phyloP scores from a whole-genome alignment of 2,113 vertebrate species.

The Psittacula cyanocephala region DNA sequence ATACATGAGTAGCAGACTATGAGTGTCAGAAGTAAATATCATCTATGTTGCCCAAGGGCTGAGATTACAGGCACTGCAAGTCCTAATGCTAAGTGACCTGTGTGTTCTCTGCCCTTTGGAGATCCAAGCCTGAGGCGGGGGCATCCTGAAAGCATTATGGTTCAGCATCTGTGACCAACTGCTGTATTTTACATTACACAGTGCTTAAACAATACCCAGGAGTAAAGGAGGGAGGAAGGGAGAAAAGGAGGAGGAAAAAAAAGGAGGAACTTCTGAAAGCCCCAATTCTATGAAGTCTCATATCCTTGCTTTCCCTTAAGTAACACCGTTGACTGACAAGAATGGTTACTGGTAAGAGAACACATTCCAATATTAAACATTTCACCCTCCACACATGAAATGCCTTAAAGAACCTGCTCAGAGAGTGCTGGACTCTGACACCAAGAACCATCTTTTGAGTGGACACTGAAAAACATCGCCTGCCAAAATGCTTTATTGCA shows the following conservation, averaged over 20 bases:
- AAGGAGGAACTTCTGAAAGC: background rate
- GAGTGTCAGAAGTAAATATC: background rate
- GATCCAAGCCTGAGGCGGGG: background rate
- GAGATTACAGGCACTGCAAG: background rate
- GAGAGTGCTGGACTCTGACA: background rate
- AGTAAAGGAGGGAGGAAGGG: background rate
- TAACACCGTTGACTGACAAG: background rate
- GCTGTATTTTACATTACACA: background rate
- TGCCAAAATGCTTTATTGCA: rapidly evolving
- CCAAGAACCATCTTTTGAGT: background rate
- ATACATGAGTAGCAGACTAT: background rate
- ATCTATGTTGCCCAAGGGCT: background rate
- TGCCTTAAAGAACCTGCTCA: background rate
- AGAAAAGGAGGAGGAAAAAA: too few species aligned
- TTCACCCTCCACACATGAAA: background rate
- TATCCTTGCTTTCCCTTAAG: background rate
- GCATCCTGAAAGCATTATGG: rapidly evolving
- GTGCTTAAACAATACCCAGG: background rate
- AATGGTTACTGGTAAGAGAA: background rate
- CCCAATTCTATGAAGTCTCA: background rate
- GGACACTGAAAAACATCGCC: background rate
- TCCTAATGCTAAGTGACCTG: background rate
- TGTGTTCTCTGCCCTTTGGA: background rate
- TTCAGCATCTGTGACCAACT: background rate
- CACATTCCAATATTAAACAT: background rate